Base-by-base conservation (phyloP, 2,888 invertebrate species). In the Athrips mouffetella region DNA sequence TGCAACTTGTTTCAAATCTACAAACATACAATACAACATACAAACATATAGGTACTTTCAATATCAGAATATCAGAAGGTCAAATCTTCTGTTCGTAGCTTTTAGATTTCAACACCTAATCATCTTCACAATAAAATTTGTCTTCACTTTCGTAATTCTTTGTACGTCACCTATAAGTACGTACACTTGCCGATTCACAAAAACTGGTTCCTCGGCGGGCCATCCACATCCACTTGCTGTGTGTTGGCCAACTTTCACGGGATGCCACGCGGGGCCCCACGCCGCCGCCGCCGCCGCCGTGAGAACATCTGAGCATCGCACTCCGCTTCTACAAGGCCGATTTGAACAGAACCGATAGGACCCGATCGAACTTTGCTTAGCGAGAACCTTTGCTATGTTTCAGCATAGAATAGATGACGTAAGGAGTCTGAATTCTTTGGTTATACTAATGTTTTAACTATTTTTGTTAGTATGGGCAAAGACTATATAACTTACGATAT, bases 221-320 rank as follows among this genome's bases (percentile, higher is more conserved):
- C 74, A 73, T 77, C 80, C 81, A 81, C 82, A 80, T 80, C 76
- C 75, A 77, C 75, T 78, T 73, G 62, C 62, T 69, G 67, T 63
- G 70, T 70, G 74, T 69, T 78, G 81, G 80, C 81, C 83, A 83
- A 87, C 87, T 88, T 88, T 88, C 87, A 74, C 86, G 75, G 84
- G 86, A 88, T 87, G 86, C 87, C 85, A 69, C 71, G 62, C 62
- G 68, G 64, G 69, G 63, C 63, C 70, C 62, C 47, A 49, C 55
- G 50, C n/a, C n/a, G n/a, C n/a, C n/a, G n/a, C n/a, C n/a, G n/a
- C n/a, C n/a, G n/a, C n/a, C n/a, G n/a, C 55, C 66, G 73, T 73
- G 73, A 73, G 69, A 74, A 73, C 27, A 5, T 2, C 3, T 3
- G 8, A 20, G 10, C 20, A 37, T 16, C 37, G 20, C 37, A 20